A percentile compares a stretch with the other conserved stretches of the same genome.
These are phyloP conservation scores for Sebastolobus altivelis DNA, from an alignment of 2,797 vertebrate genomes.

Conservation along the genomic window DNA sequence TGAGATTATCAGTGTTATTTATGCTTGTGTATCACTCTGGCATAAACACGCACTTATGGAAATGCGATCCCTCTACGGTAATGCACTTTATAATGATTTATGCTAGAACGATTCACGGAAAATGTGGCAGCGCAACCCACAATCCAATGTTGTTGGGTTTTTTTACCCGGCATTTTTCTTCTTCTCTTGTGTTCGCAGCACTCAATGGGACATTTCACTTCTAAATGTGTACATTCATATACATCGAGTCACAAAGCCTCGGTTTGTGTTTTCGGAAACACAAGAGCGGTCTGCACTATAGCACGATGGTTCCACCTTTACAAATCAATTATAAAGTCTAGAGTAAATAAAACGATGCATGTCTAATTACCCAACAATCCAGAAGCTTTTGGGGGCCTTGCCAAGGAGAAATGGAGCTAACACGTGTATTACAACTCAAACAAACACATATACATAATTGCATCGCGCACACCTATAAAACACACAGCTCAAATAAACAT, in stretches of 20 bases:
- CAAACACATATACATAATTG: slow-evolving; percentile 47
- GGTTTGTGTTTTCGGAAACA: slow-evolving; percentile 34
- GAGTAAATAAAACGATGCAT: slow-evolving; percentile 79
- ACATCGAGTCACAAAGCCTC: slow-evolving; percentile 29
- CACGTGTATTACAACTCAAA: slow-evolving; percentile 53
- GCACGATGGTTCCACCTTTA: slow-evolving; percentile 68
- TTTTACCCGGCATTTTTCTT: slow-evolving; percentile 18
- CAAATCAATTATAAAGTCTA: slow-evolving; percentile 79
- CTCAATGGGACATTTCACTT: slow-evolving; percentile 33
- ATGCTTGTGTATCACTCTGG: slow-evolving; percentile 79
- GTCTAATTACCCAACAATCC: slow-evolving; percentile 80
- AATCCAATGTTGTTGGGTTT: slow-evolving; percentile 40
- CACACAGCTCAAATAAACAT: slow-evolving; percentile 64
- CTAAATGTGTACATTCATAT: slow-evolving; percentile 27
- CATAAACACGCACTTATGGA: slow-evolving; percentile 81
- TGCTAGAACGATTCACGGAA: slow-evolving; percentile 65
- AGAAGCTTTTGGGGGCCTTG: slow-evolving; percentile 69
- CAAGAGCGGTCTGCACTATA: slow-evolving; percentile 40
- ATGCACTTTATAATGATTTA: slow-evolving; percentile 84
- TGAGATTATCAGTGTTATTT: slow-evolving; percentile 83
- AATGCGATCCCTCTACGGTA: slow-evolving; percentile 79
- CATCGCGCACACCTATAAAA: slow-evolving; percentile 46
- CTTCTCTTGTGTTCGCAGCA: slow-evolving; percentile 22
- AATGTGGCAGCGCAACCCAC: slow-evolving; percentile 56
- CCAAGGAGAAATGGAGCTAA: slow-evolving; percentile 63